Conservation (phyloP, 1,140 invertebrate species). For the Papilio aristodemus region DNA sequence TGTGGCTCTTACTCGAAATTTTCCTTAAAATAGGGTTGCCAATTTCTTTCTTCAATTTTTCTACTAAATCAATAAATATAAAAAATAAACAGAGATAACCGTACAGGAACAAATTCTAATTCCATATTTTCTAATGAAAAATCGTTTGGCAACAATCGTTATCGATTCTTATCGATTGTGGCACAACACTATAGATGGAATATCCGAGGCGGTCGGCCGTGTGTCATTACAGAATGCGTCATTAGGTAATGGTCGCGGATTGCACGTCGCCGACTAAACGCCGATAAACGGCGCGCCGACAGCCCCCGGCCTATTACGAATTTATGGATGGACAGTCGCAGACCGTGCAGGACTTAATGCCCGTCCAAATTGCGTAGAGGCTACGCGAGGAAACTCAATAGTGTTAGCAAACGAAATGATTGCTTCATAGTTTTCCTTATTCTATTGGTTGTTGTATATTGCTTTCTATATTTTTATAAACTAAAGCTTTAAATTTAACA, state of each 20-base stretch:
- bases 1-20: not conserved
- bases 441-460: too few species aligned
- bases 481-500: too few species aligned
- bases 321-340: conserved; percentile 52
- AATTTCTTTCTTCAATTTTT: too few species aligned
- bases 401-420: conserved; percentile 15
- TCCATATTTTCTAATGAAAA: not conserved
- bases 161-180: not conserved
- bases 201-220: conserved; percentile 30
- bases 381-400: conserved; percentile 14
- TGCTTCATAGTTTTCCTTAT: not conserved
- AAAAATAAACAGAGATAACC: too few species aligned
- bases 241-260: conserved; percentile 66
- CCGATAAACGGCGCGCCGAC: conserved; percentile 60
- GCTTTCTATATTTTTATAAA: too few species aligned
- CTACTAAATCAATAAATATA: too few species aligned
- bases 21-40: not conserved
- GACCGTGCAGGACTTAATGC: conserved; percentile 11
- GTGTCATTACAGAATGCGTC: conserved; percentile 61
- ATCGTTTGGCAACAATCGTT: not conserved
- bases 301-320: conserved; percentile 56
- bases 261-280: conserved; percentile 67
- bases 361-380: conserved; percentile 13
- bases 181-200: conserved; percentile 10
- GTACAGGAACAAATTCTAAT: too few species aligned